Evolutionary conservation across 2,888 invertebrate genomes (phyloP), one percentile per base, ranked within the genome.

Genomic region (Anarsia innoxiella): DNA sequence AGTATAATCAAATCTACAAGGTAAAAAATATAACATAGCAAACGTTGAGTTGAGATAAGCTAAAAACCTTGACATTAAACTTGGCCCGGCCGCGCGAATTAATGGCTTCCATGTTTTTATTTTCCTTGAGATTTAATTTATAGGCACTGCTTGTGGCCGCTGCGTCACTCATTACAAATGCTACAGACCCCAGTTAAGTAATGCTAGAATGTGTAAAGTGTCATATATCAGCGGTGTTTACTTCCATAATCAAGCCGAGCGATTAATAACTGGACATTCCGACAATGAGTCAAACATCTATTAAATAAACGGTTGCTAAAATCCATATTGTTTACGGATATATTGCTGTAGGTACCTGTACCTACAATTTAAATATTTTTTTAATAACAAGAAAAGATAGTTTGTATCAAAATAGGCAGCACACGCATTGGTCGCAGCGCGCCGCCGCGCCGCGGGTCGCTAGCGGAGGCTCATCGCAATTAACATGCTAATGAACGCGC

Each of bases 121-220:
- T 82, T 82, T 82, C 80, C 83, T 82, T 78, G 79, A 84, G 83
- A 80, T 82, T 79, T 80, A 82, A 84, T 84, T 84, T 82, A 84
- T 82, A 73, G 72, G 62, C 74, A 66, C 61, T 58, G 76, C 64
- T 74, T 67, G 74, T 66, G 65, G 65, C 67, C 65, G 59, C 66
- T 60, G 72, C 74, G 75, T 78, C 79, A 76, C 76, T 78, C 75
- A 74, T 78, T 75, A 80, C 75, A 69, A 78, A 78, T 76, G 74
- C 73, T 69, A 58, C 62, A 63, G 66, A 58, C 64, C 70, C 62
- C 62, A 56, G 61, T 61, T 68, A 66, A 72, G 66, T 74, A 71
- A 77, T 78, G 75, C 77, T 76, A 75, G 73, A 75, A 70, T 72
- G 68, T 76, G 68, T 74, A 64, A 74, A 71, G 71, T 79, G 73